Base-by-base conservation (phyloP, 1,140 invertebrate species). In the Cyclina sinensis region DNA sequence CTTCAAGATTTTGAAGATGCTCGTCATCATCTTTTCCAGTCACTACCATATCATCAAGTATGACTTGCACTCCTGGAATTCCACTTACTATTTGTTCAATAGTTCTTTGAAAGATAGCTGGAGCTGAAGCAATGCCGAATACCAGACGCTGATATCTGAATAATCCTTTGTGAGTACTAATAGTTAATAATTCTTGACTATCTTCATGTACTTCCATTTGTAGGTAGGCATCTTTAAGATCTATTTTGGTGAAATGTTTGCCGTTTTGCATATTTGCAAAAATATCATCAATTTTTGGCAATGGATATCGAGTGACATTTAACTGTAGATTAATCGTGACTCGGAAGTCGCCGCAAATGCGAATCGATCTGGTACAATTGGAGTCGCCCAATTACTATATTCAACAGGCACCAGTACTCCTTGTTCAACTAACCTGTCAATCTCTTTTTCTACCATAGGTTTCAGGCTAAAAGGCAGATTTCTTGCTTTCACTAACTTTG, bases 121-220 rank as follows among this genome's bases (percentile, higher is more conserved):
- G 9, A 94, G 37, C 79, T 93, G 83, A 59, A 96, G 95, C 46
- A 97, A 95, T 97, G 95, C 83, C 96, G 96, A 83, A 96, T 95
- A 1, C 92, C 90, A 30, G 96, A 95, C 0, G 96, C 96, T 7
- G 94, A 94, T 85, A 96, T 94, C 2, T 89, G 76, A 43, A 87
- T n/a, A n/a, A n/a, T n/a, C n/a, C n/a, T n/a, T n/a, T n/a, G n/a
- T n/a, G n/a, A n/a, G n/a, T n/a, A n/a, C 87, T 65, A 62, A 89
- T 14, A 81, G 39, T 14, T 81, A 32, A 0, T 82, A 30, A 37
- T 86, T 70, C 88, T 88, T n/a, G 1, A 0, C 32, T 54, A 88
- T 14, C 88, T 62, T 9, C 89, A 79, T 51, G 46, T 95, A 43
- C 88, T 94, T 24, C 80, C 94, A 54, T 91, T 94, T 21, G 92